Base-by-base conservation (phyloP, 2,888 invertebrate species). In the Sussaba pulchella region DNA sequence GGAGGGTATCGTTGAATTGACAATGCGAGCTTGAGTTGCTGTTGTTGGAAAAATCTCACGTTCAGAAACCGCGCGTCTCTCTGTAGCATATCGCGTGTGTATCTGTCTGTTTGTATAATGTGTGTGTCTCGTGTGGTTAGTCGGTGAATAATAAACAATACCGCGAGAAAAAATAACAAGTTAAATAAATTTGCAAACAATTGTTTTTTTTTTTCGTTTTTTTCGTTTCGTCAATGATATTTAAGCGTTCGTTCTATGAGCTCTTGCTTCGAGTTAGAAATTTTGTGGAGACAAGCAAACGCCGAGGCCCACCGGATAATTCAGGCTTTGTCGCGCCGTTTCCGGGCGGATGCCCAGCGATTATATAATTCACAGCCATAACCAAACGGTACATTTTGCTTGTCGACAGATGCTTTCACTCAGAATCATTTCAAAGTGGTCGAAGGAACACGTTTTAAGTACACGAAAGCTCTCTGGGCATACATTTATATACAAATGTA, bases 1-100 rank as follows among this genome's bases (percentile, higher is more conserved):
- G 82, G 85, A 86, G 85, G 85, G 85, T 82, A 85, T 87, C 87
- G 86, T 85, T 82, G 82, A 81, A 81, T 80, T 80, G 80, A 80
- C 80, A 80, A 80, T 80, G 80, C 80, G 76, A 80, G 76, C 76
- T 57, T 31, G 57, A 57, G 57, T 67, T 70, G 24, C 59, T 78
- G 36, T 67, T 77, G 21, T 47, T 71, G 47, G 75, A 66, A 73
- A 72, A 50, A 64, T 79, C 69, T 80, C 54, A 67, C 80, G 72
- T 81, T 76, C 80, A 76, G 72, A 74, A 81, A 81, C 73, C 78
- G 81, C 72, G 73, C 66, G 71, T 52, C 26, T 66, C 43, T 26
- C 50, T n/a, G 31, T 59, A 73, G 17, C 52, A n/a, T 75, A 54
- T 19, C 69, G 21, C 24, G 14, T 75, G 57, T 45, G 39, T 57